These are phyloP conservation scores for Tribolium castaneum DNA, from an alignment of 1,140 invertebrate species.

Conservation along the genomic window DNA sequence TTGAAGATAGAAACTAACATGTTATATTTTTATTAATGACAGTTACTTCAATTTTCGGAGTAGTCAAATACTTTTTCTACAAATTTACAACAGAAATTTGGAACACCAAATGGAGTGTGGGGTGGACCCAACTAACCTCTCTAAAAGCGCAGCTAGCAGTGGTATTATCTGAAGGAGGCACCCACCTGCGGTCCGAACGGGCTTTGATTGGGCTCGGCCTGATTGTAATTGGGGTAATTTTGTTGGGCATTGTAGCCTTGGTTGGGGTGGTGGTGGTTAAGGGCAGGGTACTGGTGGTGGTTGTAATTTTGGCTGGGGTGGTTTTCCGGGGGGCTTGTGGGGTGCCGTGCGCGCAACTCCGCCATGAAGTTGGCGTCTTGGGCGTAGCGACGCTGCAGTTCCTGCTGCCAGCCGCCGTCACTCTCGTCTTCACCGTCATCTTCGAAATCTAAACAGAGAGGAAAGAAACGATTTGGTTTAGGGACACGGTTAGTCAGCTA, in stretches of 20 bases:
- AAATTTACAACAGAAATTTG: neutral
- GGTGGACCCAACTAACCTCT: slow-evolving; percentile 14
- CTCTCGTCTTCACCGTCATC: slow-evolving; percentile 69
- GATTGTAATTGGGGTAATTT: slow-evolving; percentile 46
- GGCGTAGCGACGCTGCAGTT: slow-evolving; percentile 72
- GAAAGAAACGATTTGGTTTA: neutral
- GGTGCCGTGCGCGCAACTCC: slow-evolving; percentile 70
- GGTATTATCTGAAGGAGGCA: slow-evolving; percentile 40
- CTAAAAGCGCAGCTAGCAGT: slow-evolving; percentile 25
- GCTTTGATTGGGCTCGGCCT: slow-evolving; percentile 50
- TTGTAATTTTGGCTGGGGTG: slow-evolving; percentile 50
- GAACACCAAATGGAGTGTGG: neutral
- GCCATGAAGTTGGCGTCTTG: slow-evolving; percentile 75
- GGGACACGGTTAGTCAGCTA: neutral
- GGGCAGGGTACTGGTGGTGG: slow-evolving; percentile 37
- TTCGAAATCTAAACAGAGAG: slow-evolving; percentile 61
- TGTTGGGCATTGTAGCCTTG: slow-evolving; percentile 44
- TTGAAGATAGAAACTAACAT: no score
- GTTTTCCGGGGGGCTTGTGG: slow-evolving; percentile 58
- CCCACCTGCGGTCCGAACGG: slow-evolving; percentile 57
- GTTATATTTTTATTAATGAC: no score
- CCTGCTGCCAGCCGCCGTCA: slow-evolving; percentile 73
- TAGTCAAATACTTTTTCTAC: neutral
- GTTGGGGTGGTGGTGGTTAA: slow-evolving; percentile 26
- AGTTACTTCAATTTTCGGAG: no score